These are phyloP conservation scores for Corythoichthys haematopterus DNA, from an alignment of 2,113 vertebrate genomes.

Conservation along the genomic window DNA sequence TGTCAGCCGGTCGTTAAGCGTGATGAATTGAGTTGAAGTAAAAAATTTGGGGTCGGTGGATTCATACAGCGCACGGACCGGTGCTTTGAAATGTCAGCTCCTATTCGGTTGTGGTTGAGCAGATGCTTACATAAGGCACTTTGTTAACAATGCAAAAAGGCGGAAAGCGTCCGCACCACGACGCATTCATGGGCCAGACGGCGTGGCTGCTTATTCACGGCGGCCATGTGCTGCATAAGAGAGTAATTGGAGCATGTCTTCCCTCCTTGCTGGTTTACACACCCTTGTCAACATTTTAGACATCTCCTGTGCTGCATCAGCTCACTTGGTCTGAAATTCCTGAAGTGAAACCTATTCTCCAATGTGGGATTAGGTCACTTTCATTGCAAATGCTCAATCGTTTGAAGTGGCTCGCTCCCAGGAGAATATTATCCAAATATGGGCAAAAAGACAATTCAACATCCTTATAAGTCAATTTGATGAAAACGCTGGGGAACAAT, in stretches of 20 bases:
- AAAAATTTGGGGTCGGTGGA: slow-evolving; percentile 44
- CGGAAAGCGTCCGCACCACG: slow-evolving; percentile 36
- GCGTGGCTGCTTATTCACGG: slow-evolving; percentile 25
- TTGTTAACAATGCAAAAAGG: slow-evolving; percentile 51
- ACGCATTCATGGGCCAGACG: slow-evolving; percentile 11
- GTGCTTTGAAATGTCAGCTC: slow-evolving; percentile 69
- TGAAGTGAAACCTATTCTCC: slow-evolving; percentile 12
- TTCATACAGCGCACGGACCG: slow-evolving; percentile 39
- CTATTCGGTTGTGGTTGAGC: slow-evolving; percentile 59
- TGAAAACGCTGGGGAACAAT: too few relatives aligned
- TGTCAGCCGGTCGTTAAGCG: slow-evolving; percentile 63
- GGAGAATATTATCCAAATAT: background rate
- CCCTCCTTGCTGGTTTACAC: slow-evolving; percentile 35
- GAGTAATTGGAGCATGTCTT: slow-evolving; percentile 48
- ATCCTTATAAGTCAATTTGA: background rate
- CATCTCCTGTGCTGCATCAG: slow-evolving; percentile 25
- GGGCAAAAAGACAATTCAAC: background rate
- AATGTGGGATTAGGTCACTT: slow-evolving; percentile 26
- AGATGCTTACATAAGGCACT: slow-evolving; percentile 66
- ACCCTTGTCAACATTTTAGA: slow-evolving; percentile 40
- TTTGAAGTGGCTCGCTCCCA: background rate
- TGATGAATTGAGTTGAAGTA: slow-evolving; percentile 68
- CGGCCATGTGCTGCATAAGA: slow-evolving; percentile 37
- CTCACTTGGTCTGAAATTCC: slow-evolving; percentile 14
- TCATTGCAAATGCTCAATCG: slow-evolving; percentile 24